Evolutionary conservation across 2,797 vertebrate species (phyloP).

Genomic region (Lindbergichthys nudifrons): DNA sequence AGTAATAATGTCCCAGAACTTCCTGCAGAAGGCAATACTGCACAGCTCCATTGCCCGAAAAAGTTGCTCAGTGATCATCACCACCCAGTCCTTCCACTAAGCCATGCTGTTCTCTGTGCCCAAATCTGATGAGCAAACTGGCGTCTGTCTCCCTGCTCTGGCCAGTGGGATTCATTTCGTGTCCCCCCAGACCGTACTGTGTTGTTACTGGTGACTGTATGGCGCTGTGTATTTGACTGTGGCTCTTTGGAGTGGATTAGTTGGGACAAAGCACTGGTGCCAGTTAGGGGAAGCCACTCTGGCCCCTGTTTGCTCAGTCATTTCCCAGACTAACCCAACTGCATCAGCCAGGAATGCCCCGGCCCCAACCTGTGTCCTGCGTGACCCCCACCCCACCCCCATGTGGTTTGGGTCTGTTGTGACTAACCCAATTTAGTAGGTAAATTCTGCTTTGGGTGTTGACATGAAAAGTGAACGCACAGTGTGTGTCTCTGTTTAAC

Average conservation of each 20-base stretch:
- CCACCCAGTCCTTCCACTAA: conserved; percentile 32
- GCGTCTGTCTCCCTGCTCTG: conserved; percentile 59
- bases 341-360: conserved; percentile 72
- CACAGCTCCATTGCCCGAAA: conserved; percentile 5
- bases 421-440: conserved; percentile 38
- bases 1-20: background rate
- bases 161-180: conserved; percentile 68
- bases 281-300: conserved; percentile 79
- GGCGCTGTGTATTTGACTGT: conserved; percentile 74
- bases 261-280: conserved; percentile 81
- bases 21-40: conserved; percentile 11
- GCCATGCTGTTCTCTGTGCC: conserved; percentile 43
- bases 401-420: conserved; percentile 50
- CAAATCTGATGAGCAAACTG: conserved; percentile 71
- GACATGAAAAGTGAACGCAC: too few species aligned
- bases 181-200: conserved; percentile 59
- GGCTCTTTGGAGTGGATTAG: conserved; percentile 82
- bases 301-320: conserved; percentile 81
- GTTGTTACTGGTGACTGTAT: conserved; percentile 76
- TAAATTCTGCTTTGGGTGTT: too few species aligned
- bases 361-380: conserved; percentile 68
- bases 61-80: conserved; percentile 37
- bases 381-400: conserved; percentile 48
- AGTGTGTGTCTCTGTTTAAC: too few species aligned
- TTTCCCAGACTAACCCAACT: conserved; percentile 80